phyloP scores from a whole-genome alignment of 1,140 invertebrate species.

The Zaprionus capensis region DNA sequence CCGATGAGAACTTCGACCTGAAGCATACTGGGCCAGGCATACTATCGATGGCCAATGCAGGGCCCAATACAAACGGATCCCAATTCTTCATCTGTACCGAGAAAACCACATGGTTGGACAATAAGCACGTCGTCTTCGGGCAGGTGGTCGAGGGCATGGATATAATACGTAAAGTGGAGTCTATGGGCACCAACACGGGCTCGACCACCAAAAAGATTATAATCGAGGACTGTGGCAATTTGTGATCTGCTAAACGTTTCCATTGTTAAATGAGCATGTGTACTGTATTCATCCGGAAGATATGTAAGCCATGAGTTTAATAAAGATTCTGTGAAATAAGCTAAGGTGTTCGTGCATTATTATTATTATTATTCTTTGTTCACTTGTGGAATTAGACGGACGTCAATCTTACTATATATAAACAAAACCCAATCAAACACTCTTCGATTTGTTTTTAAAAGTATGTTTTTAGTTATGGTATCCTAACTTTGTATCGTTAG shows the following conservation, averaged over 20 bases:
- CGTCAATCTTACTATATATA: too few species aligned
- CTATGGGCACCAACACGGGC: constrained; percentile 91
- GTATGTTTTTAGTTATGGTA: not conserved
- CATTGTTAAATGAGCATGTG: not conserved
- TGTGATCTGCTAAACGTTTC: constrained; percentile 86
- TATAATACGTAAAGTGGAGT: constrained; percentile 94
- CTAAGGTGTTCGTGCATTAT: too few species aligned
- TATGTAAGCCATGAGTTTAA: too few species aligned
- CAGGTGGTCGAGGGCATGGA: constrained; percentile 97
- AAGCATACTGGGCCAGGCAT: constrained; percentile 95
- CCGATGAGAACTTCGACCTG: constrained; percentile 97
- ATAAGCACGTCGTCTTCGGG: constrained; percentile 98
- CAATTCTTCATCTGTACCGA: constrained; percentile 98
- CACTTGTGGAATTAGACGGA: too few species aligned
- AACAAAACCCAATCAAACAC: too few species aligned
- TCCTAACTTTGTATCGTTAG: not conserved
- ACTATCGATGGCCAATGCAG: constrained; percentile 98
- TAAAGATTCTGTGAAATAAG: too few species aligned
- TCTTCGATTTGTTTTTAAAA: too few species aligned
- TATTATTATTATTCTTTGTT: too few species aligned
- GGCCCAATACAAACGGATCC: constrained; percentile 97
- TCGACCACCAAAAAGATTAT: constrained; percentile 92
- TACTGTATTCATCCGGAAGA: not conserved
- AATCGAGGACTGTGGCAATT: constrained; percentile 90
- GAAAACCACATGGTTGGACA: constrained; percentile 96